Evolutionary conservation across 2,113 vertebrate genomes (phyloP).

Genomic region (Antechinus stuartii): DNA sequence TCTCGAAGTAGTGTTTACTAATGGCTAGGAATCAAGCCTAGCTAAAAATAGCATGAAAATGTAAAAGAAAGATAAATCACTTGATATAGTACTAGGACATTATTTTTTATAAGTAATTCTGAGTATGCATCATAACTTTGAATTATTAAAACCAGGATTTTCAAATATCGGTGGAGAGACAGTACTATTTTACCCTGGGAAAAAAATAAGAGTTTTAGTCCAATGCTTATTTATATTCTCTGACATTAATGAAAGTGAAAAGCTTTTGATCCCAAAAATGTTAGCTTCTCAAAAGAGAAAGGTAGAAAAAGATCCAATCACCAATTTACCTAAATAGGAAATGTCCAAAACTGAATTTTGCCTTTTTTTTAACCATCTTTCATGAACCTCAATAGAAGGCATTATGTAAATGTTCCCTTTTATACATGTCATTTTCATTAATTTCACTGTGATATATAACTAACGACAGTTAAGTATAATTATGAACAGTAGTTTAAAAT

Average conservation of each 20-base stretch:
- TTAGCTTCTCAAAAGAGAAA: slow-evolving; percentile 35
- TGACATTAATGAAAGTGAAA: slow-evolving; percentile 22
- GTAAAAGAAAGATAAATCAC: slow-evolving; percentile 55
- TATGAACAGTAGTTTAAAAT: slow-evolving; percentile 27
- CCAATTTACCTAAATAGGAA: slow-evolving; percentile 41
- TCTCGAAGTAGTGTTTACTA: background rate
- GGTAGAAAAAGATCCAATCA: slow-evolving; percentile 22
- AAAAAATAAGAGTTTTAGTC: slow-evolving; percentile 47
- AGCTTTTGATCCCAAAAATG: slow-evolving; percentile 32
- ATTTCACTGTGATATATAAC: slow-evolving; percentile 19
- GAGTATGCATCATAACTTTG: background rate
- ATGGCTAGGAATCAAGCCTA: slow-evolving; percentile 40
- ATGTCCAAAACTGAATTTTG: slow-evolving; percentile 20
- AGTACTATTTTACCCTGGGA: slow-evolving; percentile 29
- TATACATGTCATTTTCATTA: slow-evolving; percentile 39
- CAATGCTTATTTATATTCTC: slow-evolving; percentile 38
- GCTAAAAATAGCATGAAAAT: slow-evolving; percentile 44
- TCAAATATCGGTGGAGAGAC: slow-evolving; percentile 31
- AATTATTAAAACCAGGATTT: slow-evolving; percentile 59
- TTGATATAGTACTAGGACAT: slow-evolving; percentile 31
- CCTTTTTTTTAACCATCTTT: slow-evolving; percentile 30
- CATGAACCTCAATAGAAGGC: background rate
- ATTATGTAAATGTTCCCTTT: slow-evolving; percentile 15
- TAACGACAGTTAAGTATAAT: slow-evolving; percentile 20
- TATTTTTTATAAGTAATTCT: slow-evolving; percentile 52